phyloP scores from a whole-genome alignment of 2,888 invertebrate species.

The Augiades crinisus region DNA sequence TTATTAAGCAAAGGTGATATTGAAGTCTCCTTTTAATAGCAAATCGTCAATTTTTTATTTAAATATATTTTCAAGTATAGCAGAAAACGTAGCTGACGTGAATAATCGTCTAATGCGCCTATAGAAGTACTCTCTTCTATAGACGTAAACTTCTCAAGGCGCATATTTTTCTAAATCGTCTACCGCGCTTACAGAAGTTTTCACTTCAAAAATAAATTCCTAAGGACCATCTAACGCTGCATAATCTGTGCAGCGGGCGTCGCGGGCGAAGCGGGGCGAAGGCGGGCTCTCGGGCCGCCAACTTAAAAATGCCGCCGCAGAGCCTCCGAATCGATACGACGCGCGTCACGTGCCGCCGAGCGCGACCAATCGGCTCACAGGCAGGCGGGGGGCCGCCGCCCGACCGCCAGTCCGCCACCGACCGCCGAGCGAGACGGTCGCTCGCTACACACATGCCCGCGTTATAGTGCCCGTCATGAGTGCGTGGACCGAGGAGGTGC shows the following conservation, averaged over 20 bases:
- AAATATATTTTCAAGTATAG: too few species aligned
- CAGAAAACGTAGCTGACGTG: too few species aligned
- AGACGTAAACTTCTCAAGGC: too few species aligned
- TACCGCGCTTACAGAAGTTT: too few species aligned
- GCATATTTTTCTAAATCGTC: too few species aligned
- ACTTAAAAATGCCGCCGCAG: constrained; percentile 92
- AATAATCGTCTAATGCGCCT: too few species aligned
- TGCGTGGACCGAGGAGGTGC: constrained; percentile 76
- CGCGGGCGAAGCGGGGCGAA: constrained; percentile 65
- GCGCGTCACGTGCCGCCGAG: constrained; percentile 84
- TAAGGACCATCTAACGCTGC: constrained; percentile 28
- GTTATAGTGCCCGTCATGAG: constrained; percentile 71
- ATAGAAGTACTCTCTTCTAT: too few species aligned
- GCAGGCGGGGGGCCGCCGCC: constrained; percentile 45
- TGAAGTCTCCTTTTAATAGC: too few species aligned
- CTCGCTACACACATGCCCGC: constrained; percentile 54
- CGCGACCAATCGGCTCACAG: constrained; percentile 71
- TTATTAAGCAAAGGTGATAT: too few species aligned
- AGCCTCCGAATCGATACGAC: constrained; percentile 89
- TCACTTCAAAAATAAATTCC: constrained; percentile 3
- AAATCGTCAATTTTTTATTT: too few species aligned
- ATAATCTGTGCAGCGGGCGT: constrained; percentile 53
- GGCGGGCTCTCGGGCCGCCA: constrained; percentile 77
- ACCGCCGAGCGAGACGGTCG: constrained; percentile 51
- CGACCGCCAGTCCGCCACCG: constrained; percentile 70